A percentile compares a stretch with the other conserved stretches of the same genome.
These are phyloP conservation scores for Drosophila sulfurigaster DNA, from an alignment of 1,140 invertebrate species.

Conservation along the genomic window DNA sequence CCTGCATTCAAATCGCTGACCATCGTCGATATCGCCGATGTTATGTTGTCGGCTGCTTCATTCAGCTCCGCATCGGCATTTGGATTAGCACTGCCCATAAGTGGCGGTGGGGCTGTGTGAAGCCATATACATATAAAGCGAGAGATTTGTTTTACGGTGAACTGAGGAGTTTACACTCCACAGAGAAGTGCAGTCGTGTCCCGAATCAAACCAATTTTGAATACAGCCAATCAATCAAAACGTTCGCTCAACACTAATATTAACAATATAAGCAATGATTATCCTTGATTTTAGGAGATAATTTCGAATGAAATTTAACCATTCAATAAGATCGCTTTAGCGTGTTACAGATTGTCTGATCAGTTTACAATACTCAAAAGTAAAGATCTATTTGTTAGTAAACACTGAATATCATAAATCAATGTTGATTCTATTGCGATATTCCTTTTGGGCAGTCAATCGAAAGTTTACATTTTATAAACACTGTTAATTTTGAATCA, in stretches of 20 bases:
- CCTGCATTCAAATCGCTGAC: conserved; percentile 97
- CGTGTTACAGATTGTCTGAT: neutral
- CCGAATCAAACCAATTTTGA: neutral
- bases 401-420: neutral
- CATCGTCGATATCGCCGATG: conserved; percentile 97
- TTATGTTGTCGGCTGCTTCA: conserved; percentile 97
- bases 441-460: too few relatives aligned
- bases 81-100: conserved; percentile 57
- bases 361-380: neutral
- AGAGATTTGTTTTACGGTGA: conserved; percentile 20
- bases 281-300: too few relatives aligned
- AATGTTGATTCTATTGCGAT: too few relatives aligned
- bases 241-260: neutral
- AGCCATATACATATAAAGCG: conserved; percentile 55
- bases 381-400: neutral
- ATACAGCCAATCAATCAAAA: neutral
- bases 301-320: too few relatives aligned
- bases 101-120: conserved; percentile 74
- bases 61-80: conserved; percentile 73
- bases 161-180: conserved; percentile 10
- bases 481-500: neutral
- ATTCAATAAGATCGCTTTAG: too few relatives aligned
- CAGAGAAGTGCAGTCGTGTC: neutral
- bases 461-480: too few relatives aligned
- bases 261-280: too few relatives aligned